These are phyloP conservation scores for Caenorhabditis drosophilae DNA, from an alignment of 2,888 invertebrate species.

Conservation along the genomic window DNA sequence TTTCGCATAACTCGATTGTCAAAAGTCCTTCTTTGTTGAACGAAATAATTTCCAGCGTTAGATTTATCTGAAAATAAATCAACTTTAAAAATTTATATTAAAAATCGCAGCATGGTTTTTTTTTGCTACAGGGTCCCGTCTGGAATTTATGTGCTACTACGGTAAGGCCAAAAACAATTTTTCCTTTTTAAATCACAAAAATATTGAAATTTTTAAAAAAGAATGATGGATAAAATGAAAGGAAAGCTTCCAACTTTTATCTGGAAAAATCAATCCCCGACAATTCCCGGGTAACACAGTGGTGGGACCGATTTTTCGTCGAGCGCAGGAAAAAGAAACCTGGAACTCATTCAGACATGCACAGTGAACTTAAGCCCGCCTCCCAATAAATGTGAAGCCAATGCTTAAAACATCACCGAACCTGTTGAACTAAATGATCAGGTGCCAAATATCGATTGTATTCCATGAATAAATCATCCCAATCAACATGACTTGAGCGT, in stretches of 20 bases:
- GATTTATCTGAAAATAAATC: conserved; percentile 11
- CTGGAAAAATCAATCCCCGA: too few species aligned
- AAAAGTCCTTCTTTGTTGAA: conserved; percentile 5
- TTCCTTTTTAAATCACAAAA: neutral
- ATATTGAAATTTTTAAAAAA: too few species aligned
- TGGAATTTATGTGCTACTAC: neutral
- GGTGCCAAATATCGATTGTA: conserved; percentile 32
- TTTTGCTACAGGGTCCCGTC: too few species aligned
- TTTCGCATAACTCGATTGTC: conserved; percentile 20
- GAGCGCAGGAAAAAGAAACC: too few species aligned
- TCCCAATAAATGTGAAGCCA: too few species aligned
- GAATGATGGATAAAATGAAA: neutral
- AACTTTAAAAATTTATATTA: too few species aligned
- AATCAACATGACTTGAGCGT: conserved; percentile 29
- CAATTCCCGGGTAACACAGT: neutral
- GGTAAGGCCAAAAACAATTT: neutral
- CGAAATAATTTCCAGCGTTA: conserved; percentile 16
- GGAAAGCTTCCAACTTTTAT: neutral
- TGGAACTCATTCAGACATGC: too few species aligned
- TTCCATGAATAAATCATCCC: conserved; percentile 41
- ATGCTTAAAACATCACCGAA: conserved; percentile 1
- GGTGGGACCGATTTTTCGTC: neutral
- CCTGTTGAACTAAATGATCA: conserved; percentile 13
- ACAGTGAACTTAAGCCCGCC: too few species aligned
- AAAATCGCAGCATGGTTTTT: too few species aligned